Percentiles rank a stretch among this genome's conserved stretches.
Evolutionary conservation across 2,113 vertebrate species (phyloP).

Genomic region (Dipodomys merriami): DNA sequence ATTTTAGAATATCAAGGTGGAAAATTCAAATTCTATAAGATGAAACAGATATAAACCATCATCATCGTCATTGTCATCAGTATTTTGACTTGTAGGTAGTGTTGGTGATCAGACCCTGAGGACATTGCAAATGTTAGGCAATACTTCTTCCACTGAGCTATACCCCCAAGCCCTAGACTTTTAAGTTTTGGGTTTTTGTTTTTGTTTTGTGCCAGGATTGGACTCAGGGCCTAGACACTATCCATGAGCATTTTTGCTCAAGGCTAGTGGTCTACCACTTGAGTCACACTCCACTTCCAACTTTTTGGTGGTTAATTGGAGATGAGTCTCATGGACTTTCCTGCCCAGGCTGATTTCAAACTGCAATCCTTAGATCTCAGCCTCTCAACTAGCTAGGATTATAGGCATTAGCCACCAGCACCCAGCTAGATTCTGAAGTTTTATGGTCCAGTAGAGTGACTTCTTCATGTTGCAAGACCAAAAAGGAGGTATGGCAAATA

Average conservation of each 20-base stretch:
- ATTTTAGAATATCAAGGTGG: constrained; percentile 17
- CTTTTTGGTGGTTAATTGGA: too few relatives aligned
- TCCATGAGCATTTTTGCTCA: too few relatives aligned
- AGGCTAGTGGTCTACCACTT: too few relatives aligned
- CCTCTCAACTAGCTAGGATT: too few relatives aligned
- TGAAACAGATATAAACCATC: background rate
- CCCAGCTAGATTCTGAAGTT: background rate
- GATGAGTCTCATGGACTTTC: too few relatives aligned
- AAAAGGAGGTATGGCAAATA: background rate
- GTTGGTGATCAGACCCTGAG: background rate
- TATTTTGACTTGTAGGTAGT: background rate
- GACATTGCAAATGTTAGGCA: background rate
- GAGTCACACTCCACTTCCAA: too few relatives aligned
- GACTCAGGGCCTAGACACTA: too few relatives aligned
- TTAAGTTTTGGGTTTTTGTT: too few relatives aligned
- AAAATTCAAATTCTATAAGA: constrained; percentile 27
- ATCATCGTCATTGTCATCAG: background rate
- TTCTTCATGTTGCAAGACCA: background rate
- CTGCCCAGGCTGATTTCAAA: too few relatives aligned
- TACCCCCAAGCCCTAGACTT: background rate
- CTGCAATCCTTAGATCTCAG: too few relatives aligned
- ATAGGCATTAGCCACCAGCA: too few relatives aligned
- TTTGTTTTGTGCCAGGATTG: too few relatives aligned
- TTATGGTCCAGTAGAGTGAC: background rate
- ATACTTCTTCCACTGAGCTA: background rate